Conservation (phyloP, 2,797 vertebrate genomes). For the Acanthurus leucopareius region DNA sequence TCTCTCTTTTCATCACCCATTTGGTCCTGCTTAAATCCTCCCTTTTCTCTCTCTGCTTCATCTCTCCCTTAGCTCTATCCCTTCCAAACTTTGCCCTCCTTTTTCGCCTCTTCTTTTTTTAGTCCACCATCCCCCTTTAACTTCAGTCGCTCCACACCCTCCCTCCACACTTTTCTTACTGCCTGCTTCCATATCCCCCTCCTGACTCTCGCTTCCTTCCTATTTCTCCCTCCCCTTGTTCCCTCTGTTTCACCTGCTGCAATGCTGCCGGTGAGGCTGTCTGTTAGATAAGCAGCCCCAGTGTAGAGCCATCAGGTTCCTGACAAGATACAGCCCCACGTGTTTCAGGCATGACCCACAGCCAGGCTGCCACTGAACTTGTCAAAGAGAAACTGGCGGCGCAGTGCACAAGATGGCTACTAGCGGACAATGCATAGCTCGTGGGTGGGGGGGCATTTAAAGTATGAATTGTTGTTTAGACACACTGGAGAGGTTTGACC, state of each 20-base stretch:
- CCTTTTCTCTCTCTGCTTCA: constrained; percentile 24
- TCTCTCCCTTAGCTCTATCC: constrained; percentile 41
- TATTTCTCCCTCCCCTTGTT: constrained; percentile 14
- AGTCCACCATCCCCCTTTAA: constrained; percentile 23
- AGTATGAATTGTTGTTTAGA: constrained; percentile 77
- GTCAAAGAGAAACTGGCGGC: constrained; percentile 73
- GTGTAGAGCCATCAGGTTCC: constrained; percentile 75
- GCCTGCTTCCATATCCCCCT: constrained; percentile 37
- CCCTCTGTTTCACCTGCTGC: constrained; percentile 65
- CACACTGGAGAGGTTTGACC: constrained; percentile 72
- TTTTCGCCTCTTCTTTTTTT: constrained; percentile 29
- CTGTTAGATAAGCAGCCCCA: constrained; percentile 76
- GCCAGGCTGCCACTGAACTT: constrained; percentile 71
- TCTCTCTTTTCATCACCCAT: constrained; percentile 58
- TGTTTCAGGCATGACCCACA: constrained; percentile 75
- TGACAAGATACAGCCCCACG: constrained; percentile 73
- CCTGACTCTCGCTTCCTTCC: constrained; percentile 25
- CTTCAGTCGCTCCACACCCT: constrained; percentile 20
- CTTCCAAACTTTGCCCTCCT: constrained; percentile 51
- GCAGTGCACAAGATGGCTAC: constrained; percentile 72
- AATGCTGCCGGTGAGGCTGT: constrained; percentile 58
- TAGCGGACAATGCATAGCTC: constrained; percentile 44
- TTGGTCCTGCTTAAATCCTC: constrained; percentile 39
- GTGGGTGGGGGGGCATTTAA: constrained; percentile 52
- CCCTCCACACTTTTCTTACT: constrained; percentile 6